phyloP scores from a whole-genome alignment of 2,113 vertebrate genomes.

The Gorsachius goisagi region DNA sequence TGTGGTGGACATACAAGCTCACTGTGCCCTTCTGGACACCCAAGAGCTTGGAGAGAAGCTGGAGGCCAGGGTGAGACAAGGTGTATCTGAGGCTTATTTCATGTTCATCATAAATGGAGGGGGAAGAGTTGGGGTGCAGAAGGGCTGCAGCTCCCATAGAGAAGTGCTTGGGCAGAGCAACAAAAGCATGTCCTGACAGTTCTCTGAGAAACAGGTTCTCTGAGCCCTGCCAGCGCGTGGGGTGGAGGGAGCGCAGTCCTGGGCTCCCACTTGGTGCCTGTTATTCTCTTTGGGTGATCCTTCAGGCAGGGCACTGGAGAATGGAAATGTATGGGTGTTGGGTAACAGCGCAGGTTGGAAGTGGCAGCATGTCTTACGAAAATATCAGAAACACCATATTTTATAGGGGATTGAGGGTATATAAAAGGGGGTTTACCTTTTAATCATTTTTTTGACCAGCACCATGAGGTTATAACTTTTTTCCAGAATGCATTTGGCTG shows the following conservation, averaged over 20 bases:
- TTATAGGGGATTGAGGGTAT: background rate
- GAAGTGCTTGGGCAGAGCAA: background rate
- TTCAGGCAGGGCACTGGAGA: background rate
- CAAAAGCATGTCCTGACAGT: background rate
- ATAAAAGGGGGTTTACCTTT: background rate
- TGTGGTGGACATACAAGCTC: background rate
- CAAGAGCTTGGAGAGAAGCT: background rate
- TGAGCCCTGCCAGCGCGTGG: background rate
- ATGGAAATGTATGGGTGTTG: background rate
- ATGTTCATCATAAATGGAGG: background rate
- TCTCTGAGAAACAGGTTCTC: background rate
- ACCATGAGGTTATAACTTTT: background rate
- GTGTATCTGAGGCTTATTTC: background rate
- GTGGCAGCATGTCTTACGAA: background rate
- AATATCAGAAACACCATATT: background rate
- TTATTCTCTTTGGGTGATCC: background rate
- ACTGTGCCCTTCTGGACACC: background rate
- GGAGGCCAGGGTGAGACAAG: background rate
- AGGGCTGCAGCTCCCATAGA: background rate
- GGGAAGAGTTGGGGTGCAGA: background rate
- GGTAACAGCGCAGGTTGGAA: background rate
- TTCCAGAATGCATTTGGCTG: background rate
- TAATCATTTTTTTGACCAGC: background rate
- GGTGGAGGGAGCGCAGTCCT: background rate
- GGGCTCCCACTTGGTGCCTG: background rate